phyloP scores from a whole-genome alignment of 2,888 invertebrate genomes.

The Carpatolechia fugitivella region DNA sequence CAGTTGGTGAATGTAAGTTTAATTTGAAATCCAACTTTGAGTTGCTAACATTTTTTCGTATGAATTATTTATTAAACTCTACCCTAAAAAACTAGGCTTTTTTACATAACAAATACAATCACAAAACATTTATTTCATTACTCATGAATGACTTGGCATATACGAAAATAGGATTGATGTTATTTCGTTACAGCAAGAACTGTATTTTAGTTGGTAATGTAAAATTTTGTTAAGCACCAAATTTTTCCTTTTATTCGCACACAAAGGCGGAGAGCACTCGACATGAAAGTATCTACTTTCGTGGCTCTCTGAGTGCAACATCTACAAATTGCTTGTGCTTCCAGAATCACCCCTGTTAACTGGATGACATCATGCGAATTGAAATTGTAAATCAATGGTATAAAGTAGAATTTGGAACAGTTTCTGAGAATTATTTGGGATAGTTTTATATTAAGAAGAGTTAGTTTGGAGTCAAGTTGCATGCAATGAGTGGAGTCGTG shows the following conservation, averaged over 20 bases:
- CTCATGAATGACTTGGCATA: no score
- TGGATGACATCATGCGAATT: neutral
- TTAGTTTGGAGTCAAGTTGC: conserved; percentile 48
- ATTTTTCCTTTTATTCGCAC: conserved; percentile 46
- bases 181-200: no score
- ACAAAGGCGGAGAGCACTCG: conserved; percentile 44
- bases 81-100: no score
- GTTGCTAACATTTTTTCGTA: no score
- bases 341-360: conserved; percentile 31
- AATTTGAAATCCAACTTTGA: no score
- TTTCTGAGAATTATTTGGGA: conserved; percentile 18
- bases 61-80: no score
- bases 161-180: no score
- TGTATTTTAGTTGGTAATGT: neutral
- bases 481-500: conserved; percentile 56
- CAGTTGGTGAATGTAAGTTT: no score
- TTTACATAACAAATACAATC: no score
- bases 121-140: no score
- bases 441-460: conserved; percentile 37
- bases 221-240: conserved; percentile 30
- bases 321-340: conserved; percentile 31
- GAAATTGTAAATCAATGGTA: conserved; percentile 16
- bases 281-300: conserved; percentile 50
- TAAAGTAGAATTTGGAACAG: conserved; percentile 22
- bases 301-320: conserved; percentile 49